Evolutionary conservation across 53 echinoderm and acorn worm species (phyloP).

Genomic region (Antedon mediterranea): DNA sequence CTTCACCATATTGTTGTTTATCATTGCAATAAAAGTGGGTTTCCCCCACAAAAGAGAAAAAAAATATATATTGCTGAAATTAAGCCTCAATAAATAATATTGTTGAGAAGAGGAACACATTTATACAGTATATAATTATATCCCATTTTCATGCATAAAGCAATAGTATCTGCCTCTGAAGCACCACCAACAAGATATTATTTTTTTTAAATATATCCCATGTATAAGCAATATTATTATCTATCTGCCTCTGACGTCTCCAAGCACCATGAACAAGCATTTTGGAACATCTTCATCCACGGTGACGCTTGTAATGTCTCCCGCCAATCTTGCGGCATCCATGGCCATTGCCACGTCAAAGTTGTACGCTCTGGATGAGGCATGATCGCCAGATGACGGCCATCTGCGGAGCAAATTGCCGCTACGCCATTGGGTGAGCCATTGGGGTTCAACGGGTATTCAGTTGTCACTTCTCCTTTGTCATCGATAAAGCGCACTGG

Average conservation of each 20-base stretch:
- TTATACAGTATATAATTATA: too few species aligned
- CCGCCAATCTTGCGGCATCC: conserved; percentile 81
- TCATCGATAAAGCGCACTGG: conserved; percentile 74
- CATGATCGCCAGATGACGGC: conserved; percentile 92
- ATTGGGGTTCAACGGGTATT: conserved; percentile 95
- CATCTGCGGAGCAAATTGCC: conserved; percentile 72
- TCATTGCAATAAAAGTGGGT: too few species aligned
- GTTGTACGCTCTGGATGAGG: conserved; percentile 89
- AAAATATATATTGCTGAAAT: too few species aligned
- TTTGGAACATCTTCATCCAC: conserved; percentile 92
- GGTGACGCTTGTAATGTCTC: conserved; percentile 54
- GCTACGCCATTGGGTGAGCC: conserved; percentile 85
- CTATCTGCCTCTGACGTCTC: conserved; percentile 31
- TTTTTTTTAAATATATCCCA: too few species aligned
- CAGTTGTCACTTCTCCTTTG: conserved; percentile 49
- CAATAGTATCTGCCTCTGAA: conserved; percentile 1
- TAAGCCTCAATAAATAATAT: too few species aligned
- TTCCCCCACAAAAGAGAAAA: too few species aligned
- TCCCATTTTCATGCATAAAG: too few species aligned
- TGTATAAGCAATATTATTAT: too few species aligned
- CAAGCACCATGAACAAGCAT: conserved; percentile 78
- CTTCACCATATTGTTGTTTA: too few species aligned
- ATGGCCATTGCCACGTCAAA: conserved; percentile 93
- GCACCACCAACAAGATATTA: conserved; percentile 82
- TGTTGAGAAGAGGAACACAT: too few species aligned